Percentiles rank a stretch among this genome's conserved stretches.
phyloP scores from a whole-genome alignment of 2,113 vertebrate genomes.

The Gallinago media region DNA sequence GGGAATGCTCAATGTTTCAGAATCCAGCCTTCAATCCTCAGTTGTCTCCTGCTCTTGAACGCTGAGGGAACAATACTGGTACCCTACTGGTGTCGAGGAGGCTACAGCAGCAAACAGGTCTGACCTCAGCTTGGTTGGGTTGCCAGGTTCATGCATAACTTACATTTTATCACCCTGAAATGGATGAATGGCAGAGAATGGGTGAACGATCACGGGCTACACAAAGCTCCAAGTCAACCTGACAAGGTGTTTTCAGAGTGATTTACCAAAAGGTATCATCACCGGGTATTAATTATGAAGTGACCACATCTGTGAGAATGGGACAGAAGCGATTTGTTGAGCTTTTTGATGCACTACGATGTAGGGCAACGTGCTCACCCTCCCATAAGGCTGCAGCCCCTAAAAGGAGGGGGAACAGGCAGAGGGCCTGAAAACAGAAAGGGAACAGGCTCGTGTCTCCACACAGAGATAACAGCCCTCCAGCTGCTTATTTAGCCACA shows the following conservation, averaged over 20 bases:
- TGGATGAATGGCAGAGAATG: not conserved
- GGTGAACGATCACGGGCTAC: not conserved
- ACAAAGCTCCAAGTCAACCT: not conserved
- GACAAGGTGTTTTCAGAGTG: not conserved
- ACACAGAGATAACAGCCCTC: conserved; percentile 12
- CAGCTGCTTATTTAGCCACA: not conserved
- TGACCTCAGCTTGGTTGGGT: not conserved
- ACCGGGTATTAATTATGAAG: not conserved
- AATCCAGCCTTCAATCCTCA: not conserved
- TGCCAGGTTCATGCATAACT: not conserved
- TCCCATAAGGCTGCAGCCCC: not conserved
- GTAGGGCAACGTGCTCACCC: not conserved
- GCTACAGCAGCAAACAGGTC: not conserved
- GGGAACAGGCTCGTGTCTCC: not conserved
- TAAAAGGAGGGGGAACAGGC: not conserved
- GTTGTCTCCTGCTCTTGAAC: not conserved
- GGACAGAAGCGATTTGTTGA: not conserved
- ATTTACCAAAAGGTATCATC: not conserved
- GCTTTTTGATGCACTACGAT: not conserved
- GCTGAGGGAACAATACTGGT: not conserved
- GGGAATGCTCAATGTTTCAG: not conserved
- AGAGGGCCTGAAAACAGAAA: not conserved
- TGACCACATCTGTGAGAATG: not conserved
- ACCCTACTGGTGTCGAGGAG: not conserved
- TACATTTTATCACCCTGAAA: not conserved